These are phyloP conservation scores for Venturia canescens DNA, from an alignment of 1,140 invertebrate genomes.

Conservation along the genomic window DNA sequence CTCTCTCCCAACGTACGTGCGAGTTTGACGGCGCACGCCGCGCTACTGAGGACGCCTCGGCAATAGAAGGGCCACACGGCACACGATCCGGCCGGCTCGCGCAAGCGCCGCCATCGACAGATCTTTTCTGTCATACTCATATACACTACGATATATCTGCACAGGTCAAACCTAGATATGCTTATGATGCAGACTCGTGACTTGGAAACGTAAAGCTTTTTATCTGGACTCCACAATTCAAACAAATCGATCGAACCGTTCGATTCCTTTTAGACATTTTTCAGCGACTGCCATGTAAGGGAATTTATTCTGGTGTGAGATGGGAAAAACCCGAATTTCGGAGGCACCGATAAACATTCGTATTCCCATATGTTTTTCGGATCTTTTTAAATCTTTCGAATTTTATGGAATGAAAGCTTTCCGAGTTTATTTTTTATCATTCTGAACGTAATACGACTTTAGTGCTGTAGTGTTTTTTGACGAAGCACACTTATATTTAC, in stretches of 20 bases:
- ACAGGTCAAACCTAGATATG: neutral
- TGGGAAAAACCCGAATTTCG: too few species aligned
- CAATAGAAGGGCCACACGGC: constrained; percentile 64
- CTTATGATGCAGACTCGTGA: neutral
- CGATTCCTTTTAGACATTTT: too few species aligned
- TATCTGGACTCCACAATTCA: too few species aligned
- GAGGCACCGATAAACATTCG: too few species aligned
- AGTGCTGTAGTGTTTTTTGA: neutral
- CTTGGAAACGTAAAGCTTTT: neutral
- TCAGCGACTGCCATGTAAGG: too few species aligned
- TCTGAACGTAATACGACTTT: neutral
- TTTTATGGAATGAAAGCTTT: too few species aligned
- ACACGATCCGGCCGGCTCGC: constrained; percentile 55
- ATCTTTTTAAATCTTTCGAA: too few species aligned
- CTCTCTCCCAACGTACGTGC: constrained; percentile 65
- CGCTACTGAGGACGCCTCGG: constrained; percentile 72
- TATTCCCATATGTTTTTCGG: too few species aligned
- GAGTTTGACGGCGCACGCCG: constrained; percentile 75
- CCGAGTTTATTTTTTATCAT: too few species aligned
- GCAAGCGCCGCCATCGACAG: constrained; percentile 63
- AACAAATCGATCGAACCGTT: too few species aligned
- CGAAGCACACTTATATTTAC: constrained; percentile 10
- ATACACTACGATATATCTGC: neutral
- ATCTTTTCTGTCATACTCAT: neutral
- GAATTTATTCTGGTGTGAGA: too few species aligned